Base-by-base conservation (phyloP, 2,113 vertebrate genomes). In the Mastomys natalensis region DNA sequence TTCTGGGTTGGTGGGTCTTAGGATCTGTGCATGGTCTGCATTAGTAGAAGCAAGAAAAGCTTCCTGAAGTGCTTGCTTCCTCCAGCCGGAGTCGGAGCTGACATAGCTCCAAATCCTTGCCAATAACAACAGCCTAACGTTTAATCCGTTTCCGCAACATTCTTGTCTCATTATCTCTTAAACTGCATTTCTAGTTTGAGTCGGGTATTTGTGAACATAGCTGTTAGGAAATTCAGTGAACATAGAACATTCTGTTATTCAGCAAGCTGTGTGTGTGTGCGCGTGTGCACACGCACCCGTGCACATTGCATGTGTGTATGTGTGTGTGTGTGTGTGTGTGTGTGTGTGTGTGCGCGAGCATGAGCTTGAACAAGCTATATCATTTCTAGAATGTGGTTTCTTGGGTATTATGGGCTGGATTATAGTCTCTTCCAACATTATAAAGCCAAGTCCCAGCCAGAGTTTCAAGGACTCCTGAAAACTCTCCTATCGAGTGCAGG, bases 341-440 rank as follows among this genome's bases (percentile, higher is more conserved):
- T 70, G 66, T 70, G 13, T 37, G 0, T 31, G 4, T 13, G 37
- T 19, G 34, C 9, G n/a, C 9, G 43, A 31, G 40, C 31, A 34
- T 82, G 89, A 76, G 64, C 74, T 93, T 95, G 70, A 85, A 24
- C 84, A 64, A 92, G 40, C 60, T 87, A 0, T 73, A 68, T 74
- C 24, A 53, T 76, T 82, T 70, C 89, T 12, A 89, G 16, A 40
- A 48, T 31, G 4, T 64, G 5, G 88, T 92, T 95, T 85, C 51
- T 88, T 87, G 26, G 89, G 66, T 95, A 91, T 93, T 40, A 53
- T 85, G 45, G 76, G 76, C 12, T 74, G 2, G 16, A 43, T 87
- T 84, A 40, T 92, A 19, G 10, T 48, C 37, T 84, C 17, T 96
- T 91, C 37, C 60, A 82, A 31, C 22, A 74, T 90, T 73, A 94